Percentiles rank a stretch among this genome's conserved stretches.
phyloP scores from a whole-genome alignment of 2,797 vertebrate genomes.

The Diceros bicornis region DNA sequence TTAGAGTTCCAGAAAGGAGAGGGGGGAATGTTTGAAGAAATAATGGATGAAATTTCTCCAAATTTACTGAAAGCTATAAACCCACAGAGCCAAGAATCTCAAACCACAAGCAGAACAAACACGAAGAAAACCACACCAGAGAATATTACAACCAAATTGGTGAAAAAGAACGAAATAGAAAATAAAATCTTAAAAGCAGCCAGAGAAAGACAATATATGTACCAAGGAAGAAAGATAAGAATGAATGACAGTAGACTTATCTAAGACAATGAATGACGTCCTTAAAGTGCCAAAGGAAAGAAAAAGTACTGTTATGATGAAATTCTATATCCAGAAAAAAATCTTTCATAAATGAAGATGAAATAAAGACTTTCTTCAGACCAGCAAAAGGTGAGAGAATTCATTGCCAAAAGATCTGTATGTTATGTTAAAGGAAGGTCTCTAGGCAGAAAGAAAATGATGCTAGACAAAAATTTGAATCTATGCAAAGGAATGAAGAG shows the following conservation, averaged over 20 bases:
- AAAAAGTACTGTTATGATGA: background rate
- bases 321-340: background rate
- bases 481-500: background rate
- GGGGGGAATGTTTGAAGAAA: background rate
- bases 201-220: background rate
- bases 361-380: constrained; percentile 38
- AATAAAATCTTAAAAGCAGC: constrained; percentile 15
- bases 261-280: background rate
- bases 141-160: background rate
- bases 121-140: background rate
- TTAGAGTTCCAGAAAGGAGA: background rate
- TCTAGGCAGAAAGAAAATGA: background rate
- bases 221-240: background rate
- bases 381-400: background rate
- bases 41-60: background rate
- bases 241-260: background rate
- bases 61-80: constrained; percentile 18
- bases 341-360: constrained; percentile 4
- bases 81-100: constrained; percentile 2
- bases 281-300: background rate
- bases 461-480: background rate
- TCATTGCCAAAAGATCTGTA: background rate
- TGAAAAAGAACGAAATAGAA: background rate
- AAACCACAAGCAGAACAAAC: background rate
- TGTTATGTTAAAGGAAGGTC: background rate